Percentiles rank a stretch among this genome's conserved stretches.
These are phyloP conservation scores for Lepas anatifera DNA, from an alignment of 2,888 invertebrate genomes.

Conservation along the genomic window DNA sequence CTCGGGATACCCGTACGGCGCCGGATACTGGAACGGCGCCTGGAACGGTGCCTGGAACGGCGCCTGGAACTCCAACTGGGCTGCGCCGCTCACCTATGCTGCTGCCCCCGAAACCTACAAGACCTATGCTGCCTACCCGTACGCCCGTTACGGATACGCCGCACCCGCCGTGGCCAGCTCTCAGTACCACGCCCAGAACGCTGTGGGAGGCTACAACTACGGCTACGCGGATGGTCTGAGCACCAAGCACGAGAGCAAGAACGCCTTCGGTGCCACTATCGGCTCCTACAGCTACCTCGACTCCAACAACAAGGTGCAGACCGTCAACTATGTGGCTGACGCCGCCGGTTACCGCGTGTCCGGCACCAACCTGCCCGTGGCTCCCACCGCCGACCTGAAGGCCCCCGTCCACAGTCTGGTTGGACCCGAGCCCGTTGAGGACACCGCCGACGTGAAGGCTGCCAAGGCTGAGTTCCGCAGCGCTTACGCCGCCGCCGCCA, in stretches of 20 bases:
- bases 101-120: no score
- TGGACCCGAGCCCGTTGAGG: slow-evolving; percentile 30
- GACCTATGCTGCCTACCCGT: neutral
- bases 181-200: slow-evolving; percentile 3
- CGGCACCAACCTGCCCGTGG: slow-evolving; percentile 45
- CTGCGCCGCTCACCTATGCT: no score
- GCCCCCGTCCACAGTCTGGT: neutral
- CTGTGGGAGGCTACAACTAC: slow-evolving; percentile 32
- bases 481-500: slow-evolving; percentile 16
- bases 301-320: slow-evolving; percentile 41
- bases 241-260: slow-evolving; percentile 43
- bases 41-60: no score
- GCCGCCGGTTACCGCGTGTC: slow-evolving; percentile 47
- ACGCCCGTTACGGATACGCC: neutral
- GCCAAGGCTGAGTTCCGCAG: slow-evolving; percentile 22
- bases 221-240: slow-evolving; percentile 52
- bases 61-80: no score
- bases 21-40: no score
- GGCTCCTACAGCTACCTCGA: slow-evolving; percentile 25
- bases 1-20: no score
- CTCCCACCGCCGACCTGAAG: slow-evolving; percentile 26
- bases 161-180: neutral
- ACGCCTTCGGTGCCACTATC: slow-evolving; percentile 20
- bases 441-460: slow-evolving; percentile 36
- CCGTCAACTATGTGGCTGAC: slow-evolving; percentile 32